These are phyloP conservation scores for Lagopus muta DNA, from an alignment of 2,113 vertebrate species.

Conservation along the genomic window DNA sequence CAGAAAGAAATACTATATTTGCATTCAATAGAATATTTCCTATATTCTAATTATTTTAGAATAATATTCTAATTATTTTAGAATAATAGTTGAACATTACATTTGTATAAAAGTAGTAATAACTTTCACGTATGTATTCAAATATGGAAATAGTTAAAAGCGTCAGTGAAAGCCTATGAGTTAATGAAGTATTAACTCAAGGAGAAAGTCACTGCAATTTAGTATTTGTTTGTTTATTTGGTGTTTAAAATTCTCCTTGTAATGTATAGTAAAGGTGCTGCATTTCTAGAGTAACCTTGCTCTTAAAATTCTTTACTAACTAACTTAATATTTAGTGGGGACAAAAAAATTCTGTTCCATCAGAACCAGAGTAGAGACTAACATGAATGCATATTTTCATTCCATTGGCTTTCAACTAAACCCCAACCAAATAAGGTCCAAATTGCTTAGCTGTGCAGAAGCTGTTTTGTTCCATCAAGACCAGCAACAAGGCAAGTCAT, in stretches of 20 bases:
- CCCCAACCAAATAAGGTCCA: not conserved
- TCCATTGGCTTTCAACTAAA: not conserved
- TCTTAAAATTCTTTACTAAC: not conserved
- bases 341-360: not conserved
- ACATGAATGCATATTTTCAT: not conserved
- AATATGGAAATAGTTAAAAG: too few relatives aligned
- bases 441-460: not conserved
- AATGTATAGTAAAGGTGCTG: not conserved
- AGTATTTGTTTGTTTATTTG: not conserved
- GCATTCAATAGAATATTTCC: conserved; percentile 57
- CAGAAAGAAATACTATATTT: conserved; percentile 43
- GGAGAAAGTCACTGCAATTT: not conserved
- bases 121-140: not conserved
- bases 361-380: not conserved
- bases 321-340: not conserved
- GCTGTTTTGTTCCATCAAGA: not conserved
- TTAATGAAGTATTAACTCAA: not conserved
- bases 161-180: not conserved
- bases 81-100: too few relatives aligned
- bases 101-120: too few relatives aligned
- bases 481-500: not conserved
- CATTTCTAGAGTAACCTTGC: not conserved
- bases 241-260: not conserved
- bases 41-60: too few relatives aligned
- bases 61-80: too few relatives aligned